These are phyloP conservation scores for Ormyrus pomaceus DNA, from an alignment of 2,888 invertebrate genomes.

Conservation along the genomic window DNA sequence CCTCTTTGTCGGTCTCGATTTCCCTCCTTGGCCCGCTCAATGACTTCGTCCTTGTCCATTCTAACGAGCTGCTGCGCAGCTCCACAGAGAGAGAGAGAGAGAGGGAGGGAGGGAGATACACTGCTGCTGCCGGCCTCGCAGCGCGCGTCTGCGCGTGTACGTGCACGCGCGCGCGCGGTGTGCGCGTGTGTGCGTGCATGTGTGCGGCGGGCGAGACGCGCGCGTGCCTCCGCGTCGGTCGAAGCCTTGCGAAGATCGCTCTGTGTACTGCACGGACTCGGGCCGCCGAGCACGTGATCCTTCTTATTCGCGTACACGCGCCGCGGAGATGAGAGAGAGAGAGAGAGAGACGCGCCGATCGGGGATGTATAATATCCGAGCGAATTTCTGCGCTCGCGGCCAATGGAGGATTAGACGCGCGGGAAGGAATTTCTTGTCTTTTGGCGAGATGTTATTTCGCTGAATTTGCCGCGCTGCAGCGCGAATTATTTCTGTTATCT, in stretches of 20 bases:
- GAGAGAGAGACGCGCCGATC: not conserved
- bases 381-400: not conserved
- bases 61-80: constrained; percentile 38
- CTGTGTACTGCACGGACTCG: not conserved
- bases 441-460: too few species aligned
- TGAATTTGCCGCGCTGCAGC: too few species aligned
- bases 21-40: constrained; percentile 41
- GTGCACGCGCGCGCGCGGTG: not conserved
- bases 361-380: constrained; percentile 32
- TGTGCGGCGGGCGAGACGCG: not conserved
- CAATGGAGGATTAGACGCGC: too few species aligned
- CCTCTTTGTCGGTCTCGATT: constrained; percentile 39
- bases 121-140: constrained; percentile 7
- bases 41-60: constrained; percentile 53
- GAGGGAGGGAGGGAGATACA: constrained; percentile 1
- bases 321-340: not conserved
- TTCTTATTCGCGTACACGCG: constrained; percentile 40
- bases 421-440: too few species aligned
- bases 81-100: not conserved
- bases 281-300: constrained; percentile 43
- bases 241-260: constrained; percentile 5
- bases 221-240: not conserved
- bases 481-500: too few species aligned
- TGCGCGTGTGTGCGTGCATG: not conserved
- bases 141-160: not conserved